Evolutionary conservation across 2,797 vertebrate species (phyloP).

Genomic region (Epinephelus awoara): DNA sequence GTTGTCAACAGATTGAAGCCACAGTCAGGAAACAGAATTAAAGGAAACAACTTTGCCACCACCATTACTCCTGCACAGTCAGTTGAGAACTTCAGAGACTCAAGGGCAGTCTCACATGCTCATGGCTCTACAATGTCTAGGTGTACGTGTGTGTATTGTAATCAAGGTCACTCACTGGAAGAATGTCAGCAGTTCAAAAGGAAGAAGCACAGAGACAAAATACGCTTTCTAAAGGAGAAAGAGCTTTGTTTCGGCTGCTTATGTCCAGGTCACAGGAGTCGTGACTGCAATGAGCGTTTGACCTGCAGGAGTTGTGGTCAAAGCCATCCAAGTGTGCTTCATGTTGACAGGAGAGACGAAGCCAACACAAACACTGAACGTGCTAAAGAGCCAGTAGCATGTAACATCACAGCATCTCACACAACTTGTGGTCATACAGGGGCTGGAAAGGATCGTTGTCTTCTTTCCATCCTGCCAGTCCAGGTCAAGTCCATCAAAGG

Average conservation of each 20-base stretch:
- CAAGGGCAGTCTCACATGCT: too few relatives aligned
- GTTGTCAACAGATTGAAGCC: background rate
- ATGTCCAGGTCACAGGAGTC: background rate
- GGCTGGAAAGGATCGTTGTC: background rate
- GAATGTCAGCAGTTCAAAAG: too few relatives aligned
- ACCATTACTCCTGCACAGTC: background rate
- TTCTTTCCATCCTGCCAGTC: background rate
- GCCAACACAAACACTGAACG: background rate
- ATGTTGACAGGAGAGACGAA: background rate
- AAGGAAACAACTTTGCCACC: background rate
- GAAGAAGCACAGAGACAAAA: background rate
- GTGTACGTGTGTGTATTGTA: background rate
- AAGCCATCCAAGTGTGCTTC: background rate
- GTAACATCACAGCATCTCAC: background rate
- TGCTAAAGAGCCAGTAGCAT: background rate
- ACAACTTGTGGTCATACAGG: background rate
- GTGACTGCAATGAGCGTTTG: background rate
- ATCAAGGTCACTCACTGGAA: background rate
- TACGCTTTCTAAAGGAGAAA: background rate
- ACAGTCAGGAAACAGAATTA: background rate
- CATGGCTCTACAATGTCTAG: too few relatives aligned
- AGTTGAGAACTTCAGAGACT: background rate
- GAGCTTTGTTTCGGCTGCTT: background rate
- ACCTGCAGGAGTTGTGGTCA: background rate
- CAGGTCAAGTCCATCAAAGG: slow-evolving; percentile 2